Conservation (phyloP, 1,140 invertebrate genomes). For the Drosophila watanabei region DNA sequence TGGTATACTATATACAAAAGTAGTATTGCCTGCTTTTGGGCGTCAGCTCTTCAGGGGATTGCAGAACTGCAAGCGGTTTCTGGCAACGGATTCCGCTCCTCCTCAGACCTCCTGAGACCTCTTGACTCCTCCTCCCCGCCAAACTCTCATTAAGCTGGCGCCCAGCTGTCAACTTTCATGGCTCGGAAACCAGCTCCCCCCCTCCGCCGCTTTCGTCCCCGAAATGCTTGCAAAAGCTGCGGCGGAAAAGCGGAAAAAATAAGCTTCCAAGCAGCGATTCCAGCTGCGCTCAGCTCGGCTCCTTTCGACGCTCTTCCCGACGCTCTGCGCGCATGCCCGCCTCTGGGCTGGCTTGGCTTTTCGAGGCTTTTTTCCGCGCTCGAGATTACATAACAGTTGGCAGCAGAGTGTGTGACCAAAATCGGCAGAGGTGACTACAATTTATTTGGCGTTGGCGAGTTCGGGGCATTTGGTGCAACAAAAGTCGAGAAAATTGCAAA, state of each 20-base stretch:
- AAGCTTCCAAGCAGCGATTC: slow-evolving; percentile 55
- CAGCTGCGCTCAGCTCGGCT: slow-evolving; percentile 32
- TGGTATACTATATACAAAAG: neutral
- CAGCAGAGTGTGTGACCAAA: slow-evolving; percentile 75
- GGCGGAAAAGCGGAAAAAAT: slow-evolving; percentile 19
- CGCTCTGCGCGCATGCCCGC: slow-evolving; percentile 52
- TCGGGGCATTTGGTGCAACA: slow-evolving; percentile 4
- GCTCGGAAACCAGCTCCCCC: neutral
- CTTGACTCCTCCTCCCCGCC: neutral
- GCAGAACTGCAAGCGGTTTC: slow-evolving; percentile 25
- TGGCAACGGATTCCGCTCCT: slow-evolving; percentile 13
- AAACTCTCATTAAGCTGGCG: slow-evolving; percentile 61
- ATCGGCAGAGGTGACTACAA: slow-evolving; percentile 58
- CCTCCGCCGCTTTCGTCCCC: neutral
- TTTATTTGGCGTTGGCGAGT: slow-evolving; percentile 22
- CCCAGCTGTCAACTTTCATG: slow-evolving; percentile 69
- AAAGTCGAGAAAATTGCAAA: slow-evolving; percentile 11
- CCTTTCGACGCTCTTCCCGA: slow-evolving; percentile 8
- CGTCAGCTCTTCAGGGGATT: slow-evolving; percentile 29
- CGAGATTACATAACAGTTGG: slow-evolving; percentile 82
- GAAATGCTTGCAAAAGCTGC: slow-evolving; percentile 22
- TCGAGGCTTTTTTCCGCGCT: slow-evolving; percentile 67
- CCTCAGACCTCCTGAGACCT: neutral
- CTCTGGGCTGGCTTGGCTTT: slow-evolving; percentile 26
- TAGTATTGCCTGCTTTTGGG: slow-evolving; percentile 38